phyloP scores from a whole-genome alignment of 2,888 invertebrate species.

The Xestia ashworthii region DNA sequence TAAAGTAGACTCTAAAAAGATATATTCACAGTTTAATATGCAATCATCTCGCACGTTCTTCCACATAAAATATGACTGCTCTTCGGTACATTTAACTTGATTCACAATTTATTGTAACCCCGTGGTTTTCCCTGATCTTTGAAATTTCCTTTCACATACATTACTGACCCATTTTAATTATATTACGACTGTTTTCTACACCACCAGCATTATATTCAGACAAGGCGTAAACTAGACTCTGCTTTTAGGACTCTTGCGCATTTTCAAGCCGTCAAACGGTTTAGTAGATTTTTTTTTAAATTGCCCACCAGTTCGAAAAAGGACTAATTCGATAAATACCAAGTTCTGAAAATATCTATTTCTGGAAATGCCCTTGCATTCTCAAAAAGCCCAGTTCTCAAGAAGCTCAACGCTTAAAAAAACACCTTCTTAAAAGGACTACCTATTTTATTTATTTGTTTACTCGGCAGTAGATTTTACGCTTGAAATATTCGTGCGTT shows the following conservation, averaged over 20 bases:
- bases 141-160: slow-evolving; percentile 37
- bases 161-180: slow-evolving; percentile 1
- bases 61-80: slow-evolving; percentile 30
- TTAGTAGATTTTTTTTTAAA: no score
- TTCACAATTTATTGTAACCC: slow-evolving; percentile 42
- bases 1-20: not conserved
- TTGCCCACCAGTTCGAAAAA: no score
- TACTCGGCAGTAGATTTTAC: no score
- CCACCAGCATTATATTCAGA: not conserved
- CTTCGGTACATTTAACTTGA: slow-evolving; percentile 39
- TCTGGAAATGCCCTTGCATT: no score
- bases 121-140: slow-evolving; percentile 35
- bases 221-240: not conserved
- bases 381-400: no score
- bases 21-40: not conserved
- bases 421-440: no score
- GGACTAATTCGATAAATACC: no score
- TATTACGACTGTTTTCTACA: not conserved
- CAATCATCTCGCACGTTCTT: slow-evolving; percentile 11
- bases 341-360: no score
- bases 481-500: no score
- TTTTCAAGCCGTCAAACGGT: not conserved
- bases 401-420: no score
- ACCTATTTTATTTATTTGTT: no score
- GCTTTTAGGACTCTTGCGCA: not conserved